phyloP scores from a whole-genome alignment of 1,140 invertebrate genomes.

The Gonatopus flavifemur region DNA sequence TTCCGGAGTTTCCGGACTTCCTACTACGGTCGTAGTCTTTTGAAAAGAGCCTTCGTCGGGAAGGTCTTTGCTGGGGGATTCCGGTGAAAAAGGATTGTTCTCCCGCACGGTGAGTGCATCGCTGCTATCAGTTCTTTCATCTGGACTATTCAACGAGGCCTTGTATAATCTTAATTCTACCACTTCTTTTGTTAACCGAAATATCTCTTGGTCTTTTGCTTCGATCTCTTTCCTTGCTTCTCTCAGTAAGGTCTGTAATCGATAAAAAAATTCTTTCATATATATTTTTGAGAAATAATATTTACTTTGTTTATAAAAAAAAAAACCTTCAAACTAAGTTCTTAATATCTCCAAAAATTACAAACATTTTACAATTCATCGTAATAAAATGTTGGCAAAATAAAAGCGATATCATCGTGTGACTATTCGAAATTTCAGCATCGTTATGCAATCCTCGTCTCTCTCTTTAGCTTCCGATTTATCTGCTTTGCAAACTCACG shows the following conservation, averaged over 20 bases:
- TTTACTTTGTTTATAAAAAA: not conserved
- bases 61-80: conserved; percentile 43
- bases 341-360: too few relatives aligned
- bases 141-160: conserved; percentile 72
- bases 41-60: conserved; percentile 28
- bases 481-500: too few relatives aligned
- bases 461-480: too few relatives aligned
- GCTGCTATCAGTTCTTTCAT: conserved; percentile 70
- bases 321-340: conserved; percentile 1
- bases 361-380: too few relatives aligned
- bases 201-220: conserved; percentile 78
- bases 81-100: conserved; percentile 59
- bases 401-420: too few relatives aligned
- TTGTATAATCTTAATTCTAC: conserved; percentile 78
- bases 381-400: too few relatives aligned
- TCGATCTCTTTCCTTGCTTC: conserved; percentile 76
- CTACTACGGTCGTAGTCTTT: conserved; percentile 1
- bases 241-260: conserved; percentile 65
- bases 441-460: too few relatives aligned
- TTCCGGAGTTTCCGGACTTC: conserved; percentile 30
- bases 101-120: conserved; percentile 74
- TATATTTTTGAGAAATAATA: not conserved
- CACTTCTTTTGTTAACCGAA: conserved; percentile 78
- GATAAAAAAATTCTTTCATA: not conserved
- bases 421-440: too few relatives aligned